These are phyloP conservation scores for Xylota segnis DNA, from an alignment of 2,888 invertebrate species.

Conservation along the genomic window DNA sequence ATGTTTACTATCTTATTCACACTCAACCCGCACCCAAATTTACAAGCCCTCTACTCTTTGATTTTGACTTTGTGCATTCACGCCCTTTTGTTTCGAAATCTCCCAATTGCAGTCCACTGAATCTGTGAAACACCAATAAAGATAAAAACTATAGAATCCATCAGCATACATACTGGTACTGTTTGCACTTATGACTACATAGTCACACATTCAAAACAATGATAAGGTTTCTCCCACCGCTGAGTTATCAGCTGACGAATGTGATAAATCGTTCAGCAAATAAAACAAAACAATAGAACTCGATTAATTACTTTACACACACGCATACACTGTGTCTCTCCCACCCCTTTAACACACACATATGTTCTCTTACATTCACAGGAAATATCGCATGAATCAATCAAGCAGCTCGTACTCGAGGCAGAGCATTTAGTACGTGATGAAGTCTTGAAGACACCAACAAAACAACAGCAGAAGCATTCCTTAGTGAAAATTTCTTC, in stretches of 20 bases:
- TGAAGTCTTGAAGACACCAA: slow-evolving; percentile 83
- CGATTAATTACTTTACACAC: slow-evolving; percentile 20
- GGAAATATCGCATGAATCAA: slow-evolving; percentile 86
- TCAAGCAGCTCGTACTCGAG: slow-evolving; percentile 91
- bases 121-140: slow-evolving; percentile 22
- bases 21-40: slow-evolving; percentile 15
- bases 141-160: slow-evolving; percentile 13
- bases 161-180: slow-evolving; percentile 11
- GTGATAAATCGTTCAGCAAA: slow-evolving; percentile 46
- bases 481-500: slow-evolving; percentile 82
- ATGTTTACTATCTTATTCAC: background rate
- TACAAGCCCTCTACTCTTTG: background rate
- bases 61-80: background rate
- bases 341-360: slow-evolving; percentile 36
- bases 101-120: slow-evolving; percentile 22
- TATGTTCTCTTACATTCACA: slow-evolving; percentile 58
- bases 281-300: slow-evolving; percentile 38
- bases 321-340: slow-evolving; percentile 45
- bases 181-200: slow-evolving; percentile 54
- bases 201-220: slow-evolving; percentile 1
- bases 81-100: slow-evolving; percentile 47
- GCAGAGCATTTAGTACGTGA: slow-evolving; percentile 92
- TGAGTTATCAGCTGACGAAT: slow-evolving; percentile 55
- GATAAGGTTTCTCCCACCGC: slow-evolving; percentile 35
- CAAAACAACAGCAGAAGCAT: slow-evolving; percentile 82